Evolutionary conservation across 2,113 vertebrate genomes (phyloP).

Genomic region (Asarcornis scutulata): DNA sequence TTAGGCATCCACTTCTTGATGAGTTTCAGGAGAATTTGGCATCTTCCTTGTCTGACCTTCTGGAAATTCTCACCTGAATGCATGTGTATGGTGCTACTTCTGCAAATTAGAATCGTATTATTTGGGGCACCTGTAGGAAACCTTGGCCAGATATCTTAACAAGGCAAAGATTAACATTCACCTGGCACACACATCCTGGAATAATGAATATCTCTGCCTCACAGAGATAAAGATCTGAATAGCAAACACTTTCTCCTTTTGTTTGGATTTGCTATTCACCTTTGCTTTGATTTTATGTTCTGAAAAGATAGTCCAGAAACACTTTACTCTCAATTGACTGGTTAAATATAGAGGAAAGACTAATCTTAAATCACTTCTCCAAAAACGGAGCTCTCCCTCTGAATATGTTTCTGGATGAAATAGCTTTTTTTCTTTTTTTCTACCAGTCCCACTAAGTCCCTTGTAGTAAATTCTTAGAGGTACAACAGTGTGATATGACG

Average conservation of each 20-base stretch:
- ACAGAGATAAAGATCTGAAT: slow-evolving; percentile 33
- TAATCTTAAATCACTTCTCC: slow-evolving; percentile 18
- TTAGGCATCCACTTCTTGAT: not conserved
- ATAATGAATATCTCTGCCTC: slow-evolving; percentile 22
- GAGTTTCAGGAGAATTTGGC: not conserved
- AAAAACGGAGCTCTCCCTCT: not conserved
- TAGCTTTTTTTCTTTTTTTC: slow-evolving; percentile 33
- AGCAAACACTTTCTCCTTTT: not conserved
- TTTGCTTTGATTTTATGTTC: slow-evolving; percentile 51
- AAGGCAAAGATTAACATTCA: slow-evolving; percentile 56
- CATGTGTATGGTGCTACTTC: not conserved
- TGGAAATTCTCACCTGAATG: slow-evolving; percentile 7
- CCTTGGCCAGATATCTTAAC: slow-evolving; percentile 10
- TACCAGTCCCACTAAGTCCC: not conserved
- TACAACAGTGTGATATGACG: not conserved
- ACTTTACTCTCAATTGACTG: slow-evolving; percentile 28
- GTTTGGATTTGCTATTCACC: not conserved
- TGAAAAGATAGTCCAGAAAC: slow-evolving; percentile 10
- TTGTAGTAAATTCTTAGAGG: slow-evolving; percentile 33
- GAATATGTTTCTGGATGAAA: slow-evolving; percentile 29
- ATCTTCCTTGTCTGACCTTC: not conserved
- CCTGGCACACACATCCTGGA: slow-evolving; percentile 9
- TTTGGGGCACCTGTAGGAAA: slow-evolving; percentile 22
- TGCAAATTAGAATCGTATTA: not conserved
- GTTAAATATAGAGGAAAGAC: slow-evolving; percentile 26